Evolutionary conservation across 2,888 invertebrate genomes (phyloP), one percentile per base, ranked within the genome.

Genomic region (Chrysotoxum bicinctum): DNA sequence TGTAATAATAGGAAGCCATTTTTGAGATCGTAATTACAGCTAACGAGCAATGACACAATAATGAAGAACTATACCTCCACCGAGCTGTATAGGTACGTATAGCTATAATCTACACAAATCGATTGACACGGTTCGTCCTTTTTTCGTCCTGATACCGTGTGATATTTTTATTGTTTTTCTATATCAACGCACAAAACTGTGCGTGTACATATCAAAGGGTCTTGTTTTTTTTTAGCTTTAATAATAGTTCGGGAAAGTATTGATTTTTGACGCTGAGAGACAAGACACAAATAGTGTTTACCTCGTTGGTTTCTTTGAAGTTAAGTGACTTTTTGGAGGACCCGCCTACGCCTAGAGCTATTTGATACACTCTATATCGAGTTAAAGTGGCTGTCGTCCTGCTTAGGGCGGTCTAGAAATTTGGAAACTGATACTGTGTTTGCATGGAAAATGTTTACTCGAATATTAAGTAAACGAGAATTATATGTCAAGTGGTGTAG

Each of bases 21-120:
- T 81, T 77, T 69, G 69, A 85, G 69, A 73, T 76, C 66, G 84
- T 87, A 85, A 87, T 87, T 87, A 85, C 70, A 58, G 66, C 76
- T 81, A 87, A 87, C 84, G 82, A 87, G 78, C 78, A 69, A 78
- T 85, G 82, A 72, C 74, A 81, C 62, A 85, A 74, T 82, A 82
- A 87, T 75, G 70, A 74, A 70, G 64, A 68, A 26, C 56, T 80
- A 60, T 37, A 14, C 14, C 12, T 10, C 52, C 32, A 26, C 5
- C 19, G 19, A 12, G n/a, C 16, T 3, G 23, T 35, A 56, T 56
- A 40, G 26, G 7, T 7, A 26, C 5, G 43, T 10, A 35, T 35
- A 40, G 5, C 23, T 60, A 37, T 60, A 23, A 16, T 80, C 19
- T 56, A 35, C 35, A 35, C 21, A n/a, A 19, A 85, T 85, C 80